These are phyloP conservation scores for Lipophrys pholis DNA, from an alignment of 2,113 vertebrate species.

Conservation along the genomic window DNA sequence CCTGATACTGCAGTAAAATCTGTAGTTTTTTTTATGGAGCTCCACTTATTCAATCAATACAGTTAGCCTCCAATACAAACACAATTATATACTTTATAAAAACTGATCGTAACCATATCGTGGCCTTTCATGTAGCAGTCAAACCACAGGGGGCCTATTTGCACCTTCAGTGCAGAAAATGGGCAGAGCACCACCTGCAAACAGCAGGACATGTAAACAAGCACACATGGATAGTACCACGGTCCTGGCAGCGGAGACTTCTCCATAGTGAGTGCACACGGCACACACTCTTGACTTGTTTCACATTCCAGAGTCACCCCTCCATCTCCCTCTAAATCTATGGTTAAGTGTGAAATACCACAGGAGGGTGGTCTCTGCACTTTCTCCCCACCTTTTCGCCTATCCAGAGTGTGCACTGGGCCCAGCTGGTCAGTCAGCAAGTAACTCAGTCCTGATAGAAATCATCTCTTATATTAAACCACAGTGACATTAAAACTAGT, in stretches of 20 bases:
- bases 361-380: constrained; percentile 72
- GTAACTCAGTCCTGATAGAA: constrained; percentile 61
- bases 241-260: constrained; percentile 30
- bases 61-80: not conserved
- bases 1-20: not conserved
- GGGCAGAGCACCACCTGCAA: constrained; percentile 33
- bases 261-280: constrained; percentile 33
- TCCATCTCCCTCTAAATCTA: constrained; percentile 61
- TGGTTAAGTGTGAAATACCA: constrained; percentile 75
- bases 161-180: constrained; percentile 40
- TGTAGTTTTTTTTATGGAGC: no score
- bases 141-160: constrained; percentile 23
- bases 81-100: not conserved
- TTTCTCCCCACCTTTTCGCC: constrained; percentile 68
- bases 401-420: constrained; percentile 62
- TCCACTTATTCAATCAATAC: not conserved
- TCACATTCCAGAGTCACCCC: constrained; percentile 68
- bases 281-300: constrained; percentile 62
- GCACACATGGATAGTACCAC: constrained; percentile 41
- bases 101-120: not conserved
- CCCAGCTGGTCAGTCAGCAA: constrained; percentile 63
- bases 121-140: constrained; percentile 5
- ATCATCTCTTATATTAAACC: constrained; percentile 79
- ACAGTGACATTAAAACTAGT: constrained; percentile 77
- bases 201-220: constrained; percentile 63